Percentiles rank a stretch among this genome's conserved stretches.
phyloP scores from a whole-genome alignment of 2,113 vertebrate species.

The Diphyllodes magnificus region DNA sequence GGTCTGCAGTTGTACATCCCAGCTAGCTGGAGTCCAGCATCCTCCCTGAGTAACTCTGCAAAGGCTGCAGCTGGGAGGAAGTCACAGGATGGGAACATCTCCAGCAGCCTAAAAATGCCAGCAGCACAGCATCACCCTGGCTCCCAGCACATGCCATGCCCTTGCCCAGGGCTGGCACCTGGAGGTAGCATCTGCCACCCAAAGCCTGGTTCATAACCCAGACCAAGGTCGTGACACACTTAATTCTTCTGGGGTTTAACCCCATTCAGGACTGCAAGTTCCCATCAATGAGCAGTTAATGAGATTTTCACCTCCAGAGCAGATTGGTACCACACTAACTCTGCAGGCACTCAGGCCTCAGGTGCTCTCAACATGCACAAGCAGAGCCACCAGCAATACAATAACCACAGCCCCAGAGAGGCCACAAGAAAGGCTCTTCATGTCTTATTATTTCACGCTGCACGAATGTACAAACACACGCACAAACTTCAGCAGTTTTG shows the following conservation, averaged over 20 bases:
- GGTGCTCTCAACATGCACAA: not conserved
- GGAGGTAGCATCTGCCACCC: not conserved
- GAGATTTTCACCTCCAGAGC: not conserved
- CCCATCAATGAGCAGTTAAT: not conserved
- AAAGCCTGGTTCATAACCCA: not conserved
- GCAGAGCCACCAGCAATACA: not conserved
- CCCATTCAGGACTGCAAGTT: not conserved
- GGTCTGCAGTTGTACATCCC: not conserved
- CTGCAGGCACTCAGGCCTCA: not conserved
- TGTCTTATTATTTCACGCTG: not conserved
- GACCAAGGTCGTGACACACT: not conserved
- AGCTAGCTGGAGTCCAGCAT: not conserved
- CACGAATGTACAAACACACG: slow-evolving; percentile 12
- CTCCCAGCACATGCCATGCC: not conserved
- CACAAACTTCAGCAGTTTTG: not conserved
- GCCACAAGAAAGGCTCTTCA: not conserved
- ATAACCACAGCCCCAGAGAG: not conserved
- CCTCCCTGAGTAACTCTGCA: not conserved
- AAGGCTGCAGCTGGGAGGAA: slow-evolving; percentile 30
- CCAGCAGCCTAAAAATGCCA: not conserved
- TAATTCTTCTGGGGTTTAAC: not conserved
- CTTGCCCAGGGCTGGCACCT: not conserved
- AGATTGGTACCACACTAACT: rapidly evolving
- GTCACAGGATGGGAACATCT: not conserved
- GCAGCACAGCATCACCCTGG: not conserved